A percentile compares a stretch with the other conserved stretches of the same genome.
Conservation (phyloP, 2,113 vertebrate species). For the Formicarius rufipectus region DNA sequence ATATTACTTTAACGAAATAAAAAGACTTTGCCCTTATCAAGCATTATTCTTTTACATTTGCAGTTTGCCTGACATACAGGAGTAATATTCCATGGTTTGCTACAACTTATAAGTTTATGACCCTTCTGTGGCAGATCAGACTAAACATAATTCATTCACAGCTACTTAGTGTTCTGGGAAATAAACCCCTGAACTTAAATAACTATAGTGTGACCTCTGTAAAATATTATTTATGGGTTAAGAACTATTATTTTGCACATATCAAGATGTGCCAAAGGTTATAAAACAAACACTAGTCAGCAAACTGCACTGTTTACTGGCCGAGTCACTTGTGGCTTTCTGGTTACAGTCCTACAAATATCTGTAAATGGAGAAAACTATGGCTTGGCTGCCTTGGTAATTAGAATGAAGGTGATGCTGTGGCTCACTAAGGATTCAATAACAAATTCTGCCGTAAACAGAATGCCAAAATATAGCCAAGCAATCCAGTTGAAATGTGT, state of each 20-base stretch:
- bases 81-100: constrained; percentile 74
- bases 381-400: constrained; percentile 46
- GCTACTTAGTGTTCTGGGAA: constrained; percentile 78
- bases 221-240: constrained; percentile 80
- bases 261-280: constrained; percentile 73
- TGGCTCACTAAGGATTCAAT: constrained; percentile 18
- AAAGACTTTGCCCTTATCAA: constrained; percentile 72
- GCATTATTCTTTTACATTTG: constrained; percentile 72
- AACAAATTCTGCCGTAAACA: constrained; percentile 42
- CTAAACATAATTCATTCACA: constrained; percentile 80
- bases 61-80: constrained; percentile 72
- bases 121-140: constrained; percentile 76
- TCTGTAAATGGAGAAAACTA: constrained; percentile 21
- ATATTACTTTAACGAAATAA: constrained; percentile 72
- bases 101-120: constrained; percentile 74
- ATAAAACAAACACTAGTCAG: constrained; percentile 71
- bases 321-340: constrained; percentile 43
- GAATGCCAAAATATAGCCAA: constrained; percentile 4
- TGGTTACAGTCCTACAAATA: constrained; percentile 55
- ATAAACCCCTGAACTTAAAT: constrained; percentile 78
- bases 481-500: not conserved
- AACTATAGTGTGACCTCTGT: constrained; percentile 77
- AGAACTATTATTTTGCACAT: constrained; percentile 73
- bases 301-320: constrained; percentile 57
- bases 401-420: constrained; percentile 46